phyloP scores from a whole-genome alignment of 2,113 vertebrate genomes.

The Cyanoliseus patagonus region DNA sequence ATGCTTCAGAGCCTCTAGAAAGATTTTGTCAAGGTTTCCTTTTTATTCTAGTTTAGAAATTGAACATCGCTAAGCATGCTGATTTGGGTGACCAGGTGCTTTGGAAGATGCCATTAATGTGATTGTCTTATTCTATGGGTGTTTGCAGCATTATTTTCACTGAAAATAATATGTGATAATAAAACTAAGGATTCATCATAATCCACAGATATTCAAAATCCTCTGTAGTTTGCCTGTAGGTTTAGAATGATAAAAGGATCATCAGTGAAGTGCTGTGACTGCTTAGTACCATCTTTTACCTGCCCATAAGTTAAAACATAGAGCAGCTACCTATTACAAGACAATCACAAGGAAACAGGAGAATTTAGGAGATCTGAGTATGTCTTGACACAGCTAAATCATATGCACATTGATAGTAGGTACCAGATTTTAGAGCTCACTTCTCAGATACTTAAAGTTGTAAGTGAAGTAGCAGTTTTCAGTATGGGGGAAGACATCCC shows the following conservation, averaged over 20 bases:
- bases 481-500: not conserved
- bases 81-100: not conserved
- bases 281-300: not conserved
- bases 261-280: not conserved
- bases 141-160: not conserved
- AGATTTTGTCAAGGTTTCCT: too few relatives aligned
- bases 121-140: not conserved
- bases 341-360: not conserved
- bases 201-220: not conserved
- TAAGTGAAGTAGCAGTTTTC: not conserved
- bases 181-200: not conserved
- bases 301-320: not conserved
- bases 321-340: not conserved
- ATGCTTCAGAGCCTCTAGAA: not conserved
- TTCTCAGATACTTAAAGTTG: not conserved
- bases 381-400: not conserved
- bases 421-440: not conserved
- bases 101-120: not conserved
- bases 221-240: not conserved
- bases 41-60: not conserved
- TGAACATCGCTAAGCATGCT: not conserved
- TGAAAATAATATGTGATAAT: not conserved
- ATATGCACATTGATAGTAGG: not conserved
- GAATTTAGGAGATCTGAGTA: not conserved
- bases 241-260: not conserved